Evolutionary conservation across 2,113 vertebrate species (phyloP).

Genomic region (Pelodiscus sinensis): DNA sequence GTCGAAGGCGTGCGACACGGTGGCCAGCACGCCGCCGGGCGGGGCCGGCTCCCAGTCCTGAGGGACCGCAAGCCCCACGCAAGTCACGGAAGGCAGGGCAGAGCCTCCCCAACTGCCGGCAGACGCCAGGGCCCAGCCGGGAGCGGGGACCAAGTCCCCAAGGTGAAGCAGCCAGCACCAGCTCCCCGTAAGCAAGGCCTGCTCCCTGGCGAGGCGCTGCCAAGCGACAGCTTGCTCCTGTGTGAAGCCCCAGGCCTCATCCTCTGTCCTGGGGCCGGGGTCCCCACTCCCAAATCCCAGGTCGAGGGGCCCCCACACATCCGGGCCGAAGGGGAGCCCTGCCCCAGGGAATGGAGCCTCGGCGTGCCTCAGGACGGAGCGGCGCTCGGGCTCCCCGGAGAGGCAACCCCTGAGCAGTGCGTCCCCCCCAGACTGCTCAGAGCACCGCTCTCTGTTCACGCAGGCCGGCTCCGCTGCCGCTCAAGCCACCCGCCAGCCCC

Average conservation of each 20-base stretch:
- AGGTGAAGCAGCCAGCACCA: not conserved
- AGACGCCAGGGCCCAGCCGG: not conserved
- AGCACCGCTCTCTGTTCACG: not conserved
- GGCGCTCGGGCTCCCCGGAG: too few species aligned
- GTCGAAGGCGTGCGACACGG: constrained; percentile 85
- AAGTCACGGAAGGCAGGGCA: not conserved
- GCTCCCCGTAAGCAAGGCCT: not conserved
- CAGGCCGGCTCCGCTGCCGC: not conserved
- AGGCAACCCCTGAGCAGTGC: too few species aligned
- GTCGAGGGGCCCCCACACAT: not conserved
- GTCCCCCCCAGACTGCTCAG: not conserved
- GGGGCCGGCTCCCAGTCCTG: constrained; percentile 90
- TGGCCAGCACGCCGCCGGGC: constrained; percentile 82
- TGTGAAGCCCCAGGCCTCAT: not conserved
- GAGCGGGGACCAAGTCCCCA: not conserved
- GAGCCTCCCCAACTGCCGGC: fast-evolving
- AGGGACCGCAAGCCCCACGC: constrained; percentile 37
- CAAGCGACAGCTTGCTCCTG: not conserved
- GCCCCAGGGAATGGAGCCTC: not conserved
- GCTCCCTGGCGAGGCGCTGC: not conserved
- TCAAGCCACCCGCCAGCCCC: not conserved
- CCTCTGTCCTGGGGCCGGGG: not conserved
- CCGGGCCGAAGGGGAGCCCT: too few species aligned
- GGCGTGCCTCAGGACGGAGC: not conserved
- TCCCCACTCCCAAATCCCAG: not conserved